Base-by-base conservation (phyloP, 53 echinoderm and acorn worm species). In the Temnopleurus reevesii region DNA sequence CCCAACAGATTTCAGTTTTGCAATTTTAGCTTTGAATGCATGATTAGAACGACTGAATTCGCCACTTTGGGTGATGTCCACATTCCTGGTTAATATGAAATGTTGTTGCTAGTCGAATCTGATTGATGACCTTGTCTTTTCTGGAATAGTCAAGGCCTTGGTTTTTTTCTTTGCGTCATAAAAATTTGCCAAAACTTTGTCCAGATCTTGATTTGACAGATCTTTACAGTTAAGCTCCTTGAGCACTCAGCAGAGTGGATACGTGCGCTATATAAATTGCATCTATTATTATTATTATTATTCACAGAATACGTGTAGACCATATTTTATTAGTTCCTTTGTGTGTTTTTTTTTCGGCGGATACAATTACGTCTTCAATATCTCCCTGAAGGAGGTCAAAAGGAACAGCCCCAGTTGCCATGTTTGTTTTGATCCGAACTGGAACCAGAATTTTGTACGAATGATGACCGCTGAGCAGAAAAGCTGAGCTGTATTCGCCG, bases 51-150 rank as follows among this genome's bases (percentile, higher is more conserved):
- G 53, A 46, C 76, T 54, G 41, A 89, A 89, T 41, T 71, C 76
- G 30, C 55, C 89, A 23, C 76, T 54, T 55, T 89, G 76, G 19
- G 76, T 2, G 31, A 89, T 71, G 54, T 89, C 89, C 26, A 89
- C 77, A 77, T 89, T 29, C 76, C 77, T 89, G 34, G 89, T 89
- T 65, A 51, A 33, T 18, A 89, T 54, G 53, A 89, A 89, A 66
- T 89, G 89, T 3, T 55, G 66, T 89, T 76, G 89, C 34, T 27
- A 53, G 31, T 76, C 89, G 33, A 76, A 89, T 76, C 56, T 76
- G 35, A 89, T 76, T n/a, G 89, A 89, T 25, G 45, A 43, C 89
- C 77, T 89, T 41, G 30, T 53, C n/a, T 89, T 89, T 89, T 55
- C 58, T 57, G 17, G 44, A 77, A 58, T 77, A 77, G 43, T 77